These are phyloP conservation scores for Chionomys nivalis DNA, from an alignment of 2,113 vertebrate species.

Conservation along the genomic window DNA sequence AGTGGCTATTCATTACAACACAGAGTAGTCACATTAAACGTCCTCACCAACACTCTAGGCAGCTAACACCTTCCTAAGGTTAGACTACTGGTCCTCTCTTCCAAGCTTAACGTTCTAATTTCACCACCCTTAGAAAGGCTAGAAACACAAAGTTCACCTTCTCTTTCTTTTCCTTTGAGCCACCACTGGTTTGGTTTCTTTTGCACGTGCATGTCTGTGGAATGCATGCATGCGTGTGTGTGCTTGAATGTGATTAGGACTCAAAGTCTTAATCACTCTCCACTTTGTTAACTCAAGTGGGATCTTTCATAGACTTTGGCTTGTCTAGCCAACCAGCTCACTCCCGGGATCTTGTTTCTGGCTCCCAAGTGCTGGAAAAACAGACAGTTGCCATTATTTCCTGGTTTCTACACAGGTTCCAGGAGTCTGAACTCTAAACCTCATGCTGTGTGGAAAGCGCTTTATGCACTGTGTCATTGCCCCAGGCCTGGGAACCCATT, in stretches of 20 bases:
- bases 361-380: background rate
- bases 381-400: background rate
- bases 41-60: background rate
- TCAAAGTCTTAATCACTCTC: background rate
- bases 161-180: background rate
- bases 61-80: background rate
- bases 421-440: background rate
- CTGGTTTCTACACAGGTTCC: background rate
- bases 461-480: background rate
- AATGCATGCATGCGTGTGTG: background rate
- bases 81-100: background rate
- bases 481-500: background rate
- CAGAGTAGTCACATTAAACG: background rate
- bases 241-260: too few species aligned
- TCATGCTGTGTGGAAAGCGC: background rate
- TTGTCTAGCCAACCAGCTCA: background rate
- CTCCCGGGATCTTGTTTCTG: background rate
- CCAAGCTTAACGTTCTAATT: background rate
- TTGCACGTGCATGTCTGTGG: background rate
- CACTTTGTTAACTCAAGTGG: background rate
- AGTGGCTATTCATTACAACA: background rate
- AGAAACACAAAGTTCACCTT: background rate
- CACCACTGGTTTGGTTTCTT: background rate
- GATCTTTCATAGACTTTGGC: background rate
- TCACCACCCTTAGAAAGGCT: background rate